Conservation (phyloP, 2,797 vertebrate genomes). For the Trichosurus vulpecula region DNA sequence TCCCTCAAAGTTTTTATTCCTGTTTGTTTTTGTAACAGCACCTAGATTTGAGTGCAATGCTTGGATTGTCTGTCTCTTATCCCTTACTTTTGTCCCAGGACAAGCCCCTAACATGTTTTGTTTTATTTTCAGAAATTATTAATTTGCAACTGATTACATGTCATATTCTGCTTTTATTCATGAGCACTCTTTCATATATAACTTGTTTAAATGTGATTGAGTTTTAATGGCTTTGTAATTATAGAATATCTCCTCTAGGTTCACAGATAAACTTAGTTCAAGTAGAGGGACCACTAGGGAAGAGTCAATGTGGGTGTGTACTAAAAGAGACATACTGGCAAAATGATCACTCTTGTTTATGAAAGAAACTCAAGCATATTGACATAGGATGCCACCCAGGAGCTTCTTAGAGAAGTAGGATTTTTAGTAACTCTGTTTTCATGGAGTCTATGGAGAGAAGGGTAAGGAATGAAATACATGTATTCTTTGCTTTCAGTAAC, state of each 20-base stretch:
- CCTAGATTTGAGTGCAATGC: not conserved
- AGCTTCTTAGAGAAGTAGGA: not conserved
- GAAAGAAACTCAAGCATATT: not conserved
- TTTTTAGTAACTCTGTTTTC: not conserved
- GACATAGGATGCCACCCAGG: not conserved
- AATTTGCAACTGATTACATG: not conserved
- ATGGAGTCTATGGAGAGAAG: not conserved
- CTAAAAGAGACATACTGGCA: not conserved
- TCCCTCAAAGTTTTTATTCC: not conserved
- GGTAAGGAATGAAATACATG: not conserved
- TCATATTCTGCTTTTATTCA: not conserved
- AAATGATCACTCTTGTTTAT: not conserved
- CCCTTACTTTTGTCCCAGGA: not conserved
- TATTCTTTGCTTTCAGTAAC: not conserved
- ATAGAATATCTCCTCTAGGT: not conserved
- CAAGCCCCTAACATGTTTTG: not conserved
- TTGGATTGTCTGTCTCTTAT: not conserved
- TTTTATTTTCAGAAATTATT: not conserved
- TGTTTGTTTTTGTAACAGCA: not conserved
- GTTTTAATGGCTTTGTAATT: not conserved
- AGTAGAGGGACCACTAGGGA: not conserved
- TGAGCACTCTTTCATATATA: not conserved
- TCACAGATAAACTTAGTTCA: not conserved
- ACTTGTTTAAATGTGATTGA: not conserved
- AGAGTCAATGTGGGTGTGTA: not conserved